phyloP scores from a whole-genome alignment of 1,140 invertebrate species.

The Bombus turneri region DNA sequence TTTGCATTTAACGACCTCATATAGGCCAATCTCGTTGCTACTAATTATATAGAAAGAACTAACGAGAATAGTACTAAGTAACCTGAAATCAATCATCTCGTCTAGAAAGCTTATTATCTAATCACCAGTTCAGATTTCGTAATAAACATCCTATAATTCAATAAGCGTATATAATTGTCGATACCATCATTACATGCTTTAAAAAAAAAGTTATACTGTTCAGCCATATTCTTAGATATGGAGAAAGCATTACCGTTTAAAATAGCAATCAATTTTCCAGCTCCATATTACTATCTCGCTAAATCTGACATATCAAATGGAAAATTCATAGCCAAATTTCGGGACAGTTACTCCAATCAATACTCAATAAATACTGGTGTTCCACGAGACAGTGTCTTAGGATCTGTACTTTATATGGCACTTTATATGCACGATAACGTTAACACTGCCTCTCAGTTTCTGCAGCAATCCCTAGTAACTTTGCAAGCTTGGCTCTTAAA shows the following conservation, averaged over 20 bases:
- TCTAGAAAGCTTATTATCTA: not conserved
- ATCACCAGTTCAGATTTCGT: not conserved
- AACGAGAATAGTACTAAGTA: not conserved
- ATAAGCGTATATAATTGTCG: not conserved
- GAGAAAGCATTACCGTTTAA: not conserved
- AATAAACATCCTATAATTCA: not conserved
- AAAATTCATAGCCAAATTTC: conserved; percentile 11
- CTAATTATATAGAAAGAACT: not conserved
- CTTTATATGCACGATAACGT: not conserved
- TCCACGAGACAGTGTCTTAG: conserved; percentile 3
- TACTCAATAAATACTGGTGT: not conserved
- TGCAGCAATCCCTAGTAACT: not conserved
- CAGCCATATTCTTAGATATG: not conserved
- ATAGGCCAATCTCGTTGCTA: not conserved
- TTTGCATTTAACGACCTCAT: not conserved
- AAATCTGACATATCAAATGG: conserved; percentile 22
- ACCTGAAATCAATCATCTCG: not conserved
- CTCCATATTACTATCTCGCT: not conserved
- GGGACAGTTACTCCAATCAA: not conserved
- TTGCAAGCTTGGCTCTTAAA: not conserved
- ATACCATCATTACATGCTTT: not conserved
- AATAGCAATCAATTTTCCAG: not conserved
- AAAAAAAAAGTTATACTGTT: not conserved
- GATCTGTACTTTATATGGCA: conserved; percentile 7
- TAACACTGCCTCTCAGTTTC: not conserved